Evolutionary conservation across 2,797 vertebrate genomes (phyloP).

Genomic region (Thunnus albacares): DNA sequence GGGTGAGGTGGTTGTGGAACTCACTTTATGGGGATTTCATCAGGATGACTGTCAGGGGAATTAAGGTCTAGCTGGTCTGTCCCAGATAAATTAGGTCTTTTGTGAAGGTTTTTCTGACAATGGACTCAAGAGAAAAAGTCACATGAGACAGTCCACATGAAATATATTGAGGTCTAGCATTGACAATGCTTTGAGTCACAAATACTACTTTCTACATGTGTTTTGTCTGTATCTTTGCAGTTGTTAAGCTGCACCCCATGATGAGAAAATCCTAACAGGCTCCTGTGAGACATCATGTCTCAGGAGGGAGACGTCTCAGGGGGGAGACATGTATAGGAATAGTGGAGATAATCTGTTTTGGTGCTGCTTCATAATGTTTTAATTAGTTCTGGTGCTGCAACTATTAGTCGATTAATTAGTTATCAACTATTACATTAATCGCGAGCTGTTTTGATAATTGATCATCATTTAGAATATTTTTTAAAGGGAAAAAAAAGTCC

Average conservation of each 20-base stretch:
- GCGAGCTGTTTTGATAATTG: too few species aligned
- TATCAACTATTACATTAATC: too few species aligned
- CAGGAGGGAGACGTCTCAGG: not conserved
- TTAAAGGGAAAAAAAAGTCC: too few species aligned
- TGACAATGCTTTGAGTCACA: constrained; percentile 37
- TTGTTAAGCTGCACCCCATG: constrained; percentile 21
- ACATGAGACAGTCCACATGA: constrained; percentile 63
- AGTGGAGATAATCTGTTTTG: constrained; percentile 3
- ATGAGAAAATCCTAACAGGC: constrained; percentile 12
- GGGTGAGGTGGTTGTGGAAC: constrained; percentile 47
- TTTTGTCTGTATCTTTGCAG: constrained; percentile 29
- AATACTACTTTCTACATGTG: constrained; percentile 22
- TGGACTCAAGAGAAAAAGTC: constrained; percentile 71
- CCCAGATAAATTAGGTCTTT: constrained; percentile 80
- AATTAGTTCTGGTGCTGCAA: not conserved
- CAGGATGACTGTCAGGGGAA: constrained; percentile 77
- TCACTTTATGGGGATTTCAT: constrained; percentile 77
- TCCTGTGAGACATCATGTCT: constrained; percentile 9
- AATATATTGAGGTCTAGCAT: constrained; percentile 61
- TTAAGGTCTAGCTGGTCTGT: constrained; percentile 77
- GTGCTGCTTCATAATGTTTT: constrained; percentile 2
- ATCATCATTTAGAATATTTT: too few species aligned
- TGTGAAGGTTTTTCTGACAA: constrained; percentile 71
- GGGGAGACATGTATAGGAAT: not conserved
- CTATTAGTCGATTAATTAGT: too few species aligned